Evolutionary conservation across 2,888 invertebrate genomes (phyloP).

Genomic region (Ferrisia virgata): DNA sequence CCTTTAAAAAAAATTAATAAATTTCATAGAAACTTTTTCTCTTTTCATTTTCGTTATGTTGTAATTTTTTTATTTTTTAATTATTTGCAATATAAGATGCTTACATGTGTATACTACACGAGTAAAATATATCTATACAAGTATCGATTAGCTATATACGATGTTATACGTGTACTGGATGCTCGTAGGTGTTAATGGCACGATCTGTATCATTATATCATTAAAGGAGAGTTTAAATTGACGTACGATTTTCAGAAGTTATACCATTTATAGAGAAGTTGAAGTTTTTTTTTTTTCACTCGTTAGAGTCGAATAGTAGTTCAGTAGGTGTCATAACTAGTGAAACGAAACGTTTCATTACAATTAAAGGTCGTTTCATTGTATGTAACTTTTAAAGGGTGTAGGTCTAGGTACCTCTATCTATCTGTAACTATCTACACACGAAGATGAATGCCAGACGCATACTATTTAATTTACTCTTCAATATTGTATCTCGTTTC

Average conservation of each 20-base stretch:
- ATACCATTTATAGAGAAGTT: slow-evolving; percentile 11
- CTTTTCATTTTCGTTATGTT: too few relatives aligned
- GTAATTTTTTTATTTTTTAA: too few relatives aligned
- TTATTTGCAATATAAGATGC: too few relatives aligned
- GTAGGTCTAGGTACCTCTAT: too few relatives aligned
- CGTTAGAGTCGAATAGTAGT: background rate
- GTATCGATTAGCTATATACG: background rate
- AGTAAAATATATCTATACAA: too few relatives aligned
- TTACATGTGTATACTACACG: too few relatives aligned
- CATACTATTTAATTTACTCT: background rate
- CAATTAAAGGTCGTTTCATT: slow-evolving; percentile 6
- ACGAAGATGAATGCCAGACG: background rate
- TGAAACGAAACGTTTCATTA: background rate
- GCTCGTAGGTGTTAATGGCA: slow-evolving; percentile 13
- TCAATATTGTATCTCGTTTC: background rate
- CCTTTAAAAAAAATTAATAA: too few relatives aligned
- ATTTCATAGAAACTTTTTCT: too few relatives aligned
- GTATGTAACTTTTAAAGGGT: background rate
- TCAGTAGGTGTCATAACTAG: background rate
- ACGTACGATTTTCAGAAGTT: slow-evolving; percentile 13
- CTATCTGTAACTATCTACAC: too few relatives aligned
- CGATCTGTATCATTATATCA: slow-evolving; percentile 2
- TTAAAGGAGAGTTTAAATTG: slow-evolving; percentile 1
- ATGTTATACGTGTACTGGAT: background rate
- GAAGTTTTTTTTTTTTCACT: background rate